phyloP scores from a whole-genome alignment of 2,888 invertebrate species.

The Agonopterix alstromeriana region DNA sequence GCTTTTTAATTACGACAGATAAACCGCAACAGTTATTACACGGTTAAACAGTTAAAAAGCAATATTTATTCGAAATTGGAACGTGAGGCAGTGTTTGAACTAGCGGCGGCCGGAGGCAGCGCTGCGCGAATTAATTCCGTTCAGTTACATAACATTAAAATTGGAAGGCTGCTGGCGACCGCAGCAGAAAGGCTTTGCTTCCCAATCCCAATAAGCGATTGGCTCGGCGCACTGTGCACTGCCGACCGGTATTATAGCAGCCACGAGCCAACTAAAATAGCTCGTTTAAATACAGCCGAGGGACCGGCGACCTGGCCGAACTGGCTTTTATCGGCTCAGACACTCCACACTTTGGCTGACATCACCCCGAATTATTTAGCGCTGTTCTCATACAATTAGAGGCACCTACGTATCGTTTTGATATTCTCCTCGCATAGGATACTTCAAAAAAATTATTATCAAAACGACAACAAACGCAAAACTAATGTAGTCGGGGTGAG shows the following conservation, averaged over 20 bases:
- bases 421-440: too few relatives aligned
- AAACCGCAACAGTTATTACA: conserved; percentile 33
- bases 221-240: conserved; percentile 22
- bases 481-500: too few relatives aligned
- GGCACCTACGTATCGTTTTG: conserved; percentile 3
- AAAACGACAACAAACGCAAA: too few relatives aligned
- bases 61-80: conserved; percentile 47
- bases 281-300: conserved; percentile 42
- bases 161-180: conserved; percentile 20
- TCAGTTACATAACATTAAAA: conserved; percentile 52
- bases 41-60: conserved; percentile 30
- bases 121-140: conserved; percentile 40
- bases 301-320: conserved; percentile 11
- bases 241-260: conserved; percentile 7
- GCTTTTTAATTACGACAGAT: conserved; percentile 45
- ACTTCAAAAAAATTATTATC: too few relatives aligned
- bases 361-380: conserved; percentile 9
- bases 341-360: conserved; percentile 30
- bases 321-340: conserved; percentile 52
- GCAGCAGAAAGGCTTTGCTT: conserved; percentile 37
- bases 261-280: conserved; percentile 40
- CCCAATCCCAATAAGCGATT: conserved; percentile 53
- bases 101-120: conserved; percentile 12
- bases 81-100: conserved; percentile 33
- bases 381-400: conserved; percentile 43